Evolutionary conservation across 2,113 vertebrate species (phyloP).

Genomic region (Ceuthmochares aereus): DNA sequence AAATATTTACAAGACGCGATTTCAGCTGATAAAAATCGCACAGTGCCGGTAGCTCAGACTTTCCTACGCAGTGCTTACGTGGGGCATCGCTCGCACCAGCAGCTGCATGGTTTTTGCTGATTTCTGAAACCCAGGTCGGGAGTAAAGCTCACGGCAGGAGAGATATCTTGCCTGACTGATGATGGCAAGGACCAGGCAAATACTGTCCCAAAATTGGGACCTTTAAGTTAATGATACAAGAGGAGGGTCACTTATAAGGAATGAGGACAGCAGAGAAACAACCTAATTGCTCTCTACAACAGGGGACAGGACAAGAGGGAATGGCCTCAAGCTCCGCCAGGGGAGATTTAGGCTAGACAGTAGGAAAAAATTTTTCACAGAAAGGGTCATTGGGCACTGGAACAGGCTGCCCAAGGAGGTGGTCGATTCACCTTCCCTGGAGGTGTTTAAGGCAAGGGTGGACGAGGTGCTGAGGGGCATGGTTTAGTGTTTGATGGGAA

Average conservation of each 20-base stretch:
- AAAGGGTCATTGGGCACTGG: too few relatives aligned
- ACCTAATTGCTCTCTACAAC: too few relatives aligned
- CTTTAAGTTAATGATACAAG: rapidly evolving
- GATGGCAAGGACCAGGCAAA: not conserved
- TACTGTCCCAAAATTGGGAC: not conserved
- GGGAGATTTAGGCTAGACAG: too few relatives aligned
- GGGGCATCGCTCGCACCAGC: rapidly evolving
- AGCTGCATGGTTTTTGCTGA: not conserved
- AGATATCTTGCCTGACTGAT: not conserved
- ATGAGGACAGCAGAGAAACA: not conserved
- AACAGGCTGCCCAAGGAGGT: too few relatives aligned
- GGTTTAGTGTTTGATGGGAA: too few relatives aligned
- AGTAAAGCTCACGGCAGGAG: not conserved
- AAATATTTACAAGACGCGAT: conserved; percentile 53
- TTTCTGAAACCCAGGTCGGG: not conserved
- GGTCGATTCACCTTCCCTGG: too few relatives aligned
- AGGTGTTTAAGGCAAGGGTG: too few relatives aligned
- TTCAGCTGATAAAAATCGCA: conserved; percentile 62
- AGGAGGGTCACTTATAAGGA: not conserved
- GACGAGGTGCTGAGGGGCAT: too few relatives aligned
- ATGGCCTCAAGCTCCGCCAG: too few relatives aligned
- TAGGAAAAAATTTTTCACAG: too few relatives aligned
- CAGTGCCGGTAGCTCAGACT: not conserved
- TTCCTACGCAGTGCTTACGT: not conserved
- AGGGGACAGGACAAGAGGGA: too few relatives aligned